A percentile compares a stretch with the other conserved stretches of the same genome.
These are phyloP conservation scores for Nyctibius bracteatus DNA, from an alignment of 2,113 vertebrate genomes.

Conservation along the genomic window DNA sequence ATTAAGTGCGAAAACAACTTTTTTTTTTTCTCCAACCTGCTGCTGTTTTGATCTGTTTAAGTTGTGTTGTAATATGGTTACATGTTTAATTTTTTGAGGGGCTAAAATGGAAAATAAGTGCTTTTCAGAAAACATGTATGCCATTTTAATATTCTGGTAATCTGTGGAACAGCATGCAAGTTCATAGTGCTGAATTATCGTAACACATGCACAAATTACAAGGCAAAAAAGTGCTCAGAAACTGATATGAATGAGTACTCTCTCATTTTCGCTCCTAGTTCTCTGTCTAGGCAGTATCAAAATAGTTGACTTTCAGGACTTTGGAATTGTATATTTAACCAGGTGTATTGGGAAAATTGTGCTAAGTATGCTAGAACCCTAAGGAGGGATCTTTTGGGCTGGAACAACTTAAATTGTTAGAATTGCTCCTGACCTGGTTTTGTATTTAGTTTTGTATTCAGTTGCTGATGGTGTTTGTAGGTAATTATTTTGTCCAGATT, in stretches of 20 bases:
- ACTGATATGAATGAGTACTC: background rate
- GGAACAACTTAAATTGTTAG: background rate
- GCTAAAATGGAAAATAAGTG: background rate
- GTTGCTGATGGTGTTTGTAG: background rate
- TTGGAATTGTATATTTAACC: fast-evolving
- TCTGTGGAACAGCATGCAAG: background rate
- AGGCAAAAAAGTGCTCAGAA: background rate
- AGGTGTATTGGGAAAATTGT: background rate
- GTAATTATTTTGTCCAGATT: background rate
- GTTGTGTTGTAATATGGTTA: background rate
- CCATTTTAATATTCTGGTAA: background rate
- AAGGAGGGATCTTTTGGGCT: background rate
- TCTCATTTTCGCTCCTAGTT: background rate
- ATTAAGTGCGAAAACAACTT: background rate
- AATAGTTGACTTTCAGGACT: background rate
- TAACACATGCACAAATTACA: background rate
- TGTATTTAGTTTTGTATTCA: background rate
- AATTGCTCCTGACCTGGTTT: background rate
- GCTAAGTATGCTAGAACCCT: background rate
- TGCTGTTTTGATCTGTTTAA: background rate
- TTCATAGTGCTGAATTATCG: background rate
- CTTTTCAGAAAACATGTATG: background rate
- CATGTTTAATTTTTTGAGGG: background rate
- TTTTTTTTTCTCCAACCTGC: background rate
- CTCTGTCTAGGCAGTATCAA: background rate